phyloP scores from a whole-genome alignment of 1,140 invertebrate genomes.

The Neuroterus valhalla region DNA sequence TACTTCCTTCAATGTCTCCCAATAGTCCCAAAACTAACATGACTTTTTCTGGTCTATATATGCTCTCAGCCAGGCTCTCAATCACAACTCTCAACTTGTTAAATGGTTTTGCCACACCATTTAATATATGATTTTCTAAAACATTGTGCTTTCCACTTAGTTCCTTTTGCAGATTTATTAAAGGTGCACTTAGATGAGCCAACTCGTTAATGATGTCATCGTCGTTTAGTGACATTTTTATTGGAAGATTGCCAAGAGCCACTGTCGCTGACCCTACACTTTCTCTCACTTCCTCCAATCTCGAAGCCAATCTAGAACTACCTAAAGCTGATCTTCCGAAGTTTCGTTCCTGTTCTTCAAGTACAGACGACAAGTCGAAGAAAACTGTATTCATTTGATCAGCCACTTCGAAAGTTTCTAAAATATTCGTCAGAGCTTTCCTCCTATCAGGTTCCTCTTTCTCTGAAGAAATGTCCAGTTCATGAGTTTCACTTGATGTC shows the following conservation, averaged over 20 bases:
- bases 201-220: constrained; percentile 57
- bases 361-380: constrained; percentile 56
- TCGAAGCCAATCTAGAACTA: constrained; percentile 47
- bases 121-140: constrained; percentile 51
- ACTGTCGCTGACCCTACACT: constrained; percentile 52
- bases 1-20: constrained; percentile 63
- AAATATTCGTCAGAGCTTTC: constrained; percentile 33
- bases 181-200: constrained; percentile 53
- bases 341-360: constrained; percentile 52
- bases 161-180: constrained; percentile 61
- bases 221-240: constrained; percentile 45
- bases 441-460: constrained; percentile 40
- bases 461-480: constrained; percentile 35
- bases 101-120: constrained; percentile 45
- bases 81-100: constrained; percentile 53
- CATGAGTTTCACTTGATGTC: constrained; percentile 23
- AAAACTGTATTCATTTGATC: constrained; percentile 57
- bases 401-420: constrained; percentile 52
- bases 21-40: constrained; percentile 56
- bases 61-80: constrained; percentile 42
- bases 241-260: constrained; percentile 49
- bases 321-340: constrained; percentile 22
- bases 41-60: constrained; percentile 39
- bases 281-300: constrained; percentile 58
- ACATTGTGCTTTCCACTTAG: constrained; percentile 54